Conservation (phyloP, 2,113 vertebrate species). For the Terrapene triunguis region DNA sequence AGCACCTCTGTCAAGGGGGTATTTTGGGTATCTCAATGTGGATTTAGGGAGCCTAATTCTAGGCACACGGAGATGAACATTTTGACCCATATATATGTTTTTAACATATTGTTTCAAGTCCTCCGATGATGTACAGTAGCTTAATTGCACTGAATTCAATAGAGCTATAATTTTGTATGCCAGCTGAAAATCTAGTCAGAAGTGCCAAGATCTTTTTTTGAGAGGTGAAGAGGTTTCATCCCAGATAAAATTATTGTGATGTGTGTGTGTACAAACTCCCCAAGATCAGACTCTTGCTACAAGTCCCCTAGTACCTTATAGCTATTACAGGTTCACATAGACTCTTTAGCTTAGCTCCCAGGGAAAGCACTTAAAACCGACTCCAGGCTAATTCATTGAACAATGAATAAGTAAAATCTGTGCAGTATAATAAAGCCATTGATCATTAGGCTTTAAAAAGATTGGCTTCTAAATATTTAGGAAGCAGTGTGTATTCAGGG, state of each 20-base stretch:
- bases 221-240: slow-evolving; percentile 45
- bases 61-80: not conserved
- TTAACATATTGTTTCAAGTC: not conserved
- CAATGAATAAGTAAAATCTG: slow-evolving; percentile 69
- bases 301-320: slow-evolving; percentile 44
- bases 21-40: not conserved
- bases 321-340: slow-evolving; percentile 37
- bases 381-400: slow-evolving; percentile 64
- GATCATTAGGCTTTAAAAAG: slow-evolving; percentile 66
- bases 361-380: slow-evolving; percentile 47
- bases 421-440: slow-evolving; percentile 68
- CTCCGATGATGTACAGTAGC: not conserved
- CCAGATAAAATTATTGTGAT: slow-evolving; percentile 20
- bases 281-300: not conserved
- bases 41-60: not conserved
- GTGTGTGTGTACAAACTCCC: rapidly evolving
- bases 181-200: not conserved
- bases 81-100: not conserved
- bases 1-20: rapidly evolving
- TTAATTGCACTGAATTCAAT: not conserved
- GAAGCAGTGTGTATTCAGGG: slow-evolving; percentile 50
- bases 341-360: slow-evolving; percentile 41
- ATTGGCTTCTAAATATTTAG: slow-evolving; percentile 75
- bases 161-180: not conserved
- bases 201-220: not conserved